Evolutionary conservation across 2,888 invertebrate genomes (phyloP), one percentile per base, ranked within the genome.

Genomic region (Palloptera scutellata): DNA sequence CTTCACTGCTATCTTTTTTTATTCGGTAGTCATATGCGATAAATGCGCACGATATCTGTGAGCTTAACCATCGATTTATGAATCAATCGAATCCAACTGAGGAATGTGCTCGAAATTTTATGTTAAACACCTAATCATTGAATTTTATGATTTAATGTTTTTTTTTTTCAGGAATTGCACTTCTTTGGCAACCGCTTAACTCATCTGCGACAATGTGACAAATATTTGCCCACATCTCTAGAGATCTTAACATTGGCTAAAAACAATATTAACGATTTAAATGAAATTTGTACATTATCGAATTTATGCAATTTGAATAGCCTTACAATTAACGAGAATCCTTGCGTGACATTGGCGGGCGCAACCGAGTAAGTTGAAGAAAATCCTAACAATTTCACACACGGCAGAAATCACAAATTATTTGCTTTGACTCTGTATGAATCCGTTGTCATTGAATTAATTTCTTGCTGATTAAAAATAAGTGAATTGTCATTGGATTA

Each of bases 141-240:
- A 11, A 41, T 48, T 63, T 19, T 17, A n/a, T n/a, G n/a, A n/a
- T 30, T 59, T 48, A 15, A 52, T 48, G 65, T 59, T 41, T 43
- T 41, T 59, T 63, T 52, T 67, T n/a, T 74, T 62, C 86, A 96
- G 95, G 92, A 94, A 79, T 86, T 97, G 68, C 90, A 91, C 80
- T 86, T 97, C 69, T 94, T 96, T 85, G 91, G 93, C 71, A 97
- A 97, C 86, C 91, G 92, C 69, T 90, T 97, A 78, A 89, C 91
- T 67, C 92, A 93, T 81, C 86, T 97, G 67, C 88, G 91, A 48
- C 92, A 93, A 77, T 93, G 94, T 78, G 94, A 95, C 78, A 89
- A 92, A 72, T 93, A 92, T 84, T 86, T 97, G 71, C 95, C 96
- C 0, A 79, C 88, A 1, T 91, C 91, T 66, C 81, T 97, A 78